Percentiles rank a stretch among this genome's conserved stretches.
Conservation (phyloP, 2,888 invertebrate species). For the Ectemnius continuus region DNA sequence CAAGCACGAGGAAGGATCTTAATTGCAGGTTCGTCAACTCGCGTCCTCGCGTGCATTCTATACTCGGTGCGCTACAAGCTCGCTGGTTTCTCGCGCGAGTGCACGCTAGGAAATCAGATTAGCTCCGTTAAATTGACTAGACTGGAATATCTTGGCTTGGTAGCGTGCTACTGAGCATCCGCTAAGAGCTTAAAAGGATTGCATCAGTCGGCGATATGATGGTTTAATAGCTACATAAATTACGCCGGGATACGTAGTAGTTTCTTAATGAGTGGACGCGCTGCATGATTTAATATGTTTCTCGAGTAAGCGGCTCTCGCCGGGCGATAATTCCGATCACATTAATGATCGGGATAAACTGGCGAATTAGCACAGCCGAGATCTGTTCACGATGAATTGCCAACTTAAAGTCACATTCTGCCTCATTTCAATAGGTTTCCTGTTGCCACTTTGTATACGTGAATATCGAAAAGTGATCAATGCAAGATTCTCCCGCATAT, state of each 20-base stretch:
- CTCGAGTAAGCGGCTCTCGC: background rate
- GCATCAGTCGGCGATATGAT: slow-evolving; percentile 4
- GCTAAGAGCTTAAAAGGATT: background rate
- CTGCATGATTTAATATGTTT: background rate
- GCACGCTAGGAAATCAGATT: slow-evolving; percentile 26
- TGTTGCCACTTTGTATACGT: background rate
- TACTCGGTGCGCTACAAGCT: background rate
- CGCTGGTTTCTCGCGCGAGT: background rate
- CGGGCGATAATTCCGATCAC: slow-evolving; percentile 16
- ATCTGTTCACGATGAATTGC: slow-evolving; percentile 16
- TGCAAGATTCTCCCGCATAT: no score
- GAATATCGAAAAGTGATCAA: no score
- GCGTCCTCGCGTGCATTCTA: no score
- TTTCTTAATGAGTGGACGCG: slow-evolving; percentile 5
- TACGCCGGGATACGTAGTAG: background rate
- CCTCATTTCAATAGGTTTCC: background rate
- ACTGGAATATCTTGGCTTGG: slow-evolving; percentile 11
- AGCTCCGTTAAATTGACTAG: slow-evolving; percentile 19
- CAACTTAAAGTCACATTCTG: background rate
- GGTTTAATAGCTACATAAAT: slow-evolving; percentile 7
- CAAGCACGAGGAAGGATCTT: slow-evolving; percentile 11
- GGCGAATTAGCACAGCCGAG: background rate
- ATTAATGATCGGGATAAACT: slow-evolving; percentile 12
- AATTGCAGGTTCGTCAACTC: slow-evolving; percentile 30
- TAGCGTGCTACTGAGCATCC: background rate